phyloP scores from a whole-genome alignment of 1,140 invertebrate species.

The Contarinia nasturtii region DNA sequence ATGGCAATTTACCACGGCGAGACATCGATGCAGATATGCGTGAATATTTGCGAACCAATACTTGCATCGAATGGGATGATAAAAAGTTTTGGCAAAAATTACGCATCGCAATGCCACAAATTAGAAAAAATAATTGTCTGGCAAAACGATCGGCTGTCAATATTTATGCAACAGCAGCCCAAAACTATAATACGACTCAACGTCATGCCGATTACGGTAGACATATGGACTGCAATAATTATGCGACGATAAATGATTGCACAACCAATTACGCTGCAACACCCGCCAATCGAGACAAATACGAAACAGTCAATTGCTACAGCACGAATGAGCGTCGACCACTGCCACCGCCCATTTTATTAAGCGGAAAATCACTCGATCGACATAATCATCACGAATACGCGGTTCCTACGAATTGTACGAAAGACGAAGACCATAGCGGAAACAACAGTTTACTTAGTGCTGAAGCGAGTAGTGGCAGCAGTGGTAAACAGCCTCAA shows the following conservation, averaged over 20 bases:
- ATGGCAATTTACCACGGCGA: slow-evolving; percentile 62
- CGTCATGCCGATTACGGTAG: slow-evolving; percentile 7
- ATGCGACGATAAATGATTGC: slow-evolving; percentile 22
- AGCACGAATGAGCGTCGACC: slow-evolving; percentile 21
- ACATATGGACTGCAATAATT: slow-evolving; percentile 20
- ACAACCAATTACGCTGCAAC: slow-evolving; percentile 14
- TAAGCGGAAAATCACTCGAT: slow-evolving; percentile 10
- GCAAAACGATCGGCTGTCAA: slow-evolving; percentile 39
- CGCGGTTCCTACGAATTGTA: slow-evolving; percentile 17
- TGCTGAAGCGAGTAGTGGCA: background rate
- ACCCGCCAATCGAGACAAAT: slow-evolving; percentile 7
- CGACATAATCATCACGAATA: slow-evolving; percentile 21
- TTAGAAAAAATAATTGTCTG: slow-evolving; percentile 18
- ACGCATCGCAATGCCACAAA: slow-evolving; percentile 62
- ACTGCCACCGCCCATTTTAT: background rate
- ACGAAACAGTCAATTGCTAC: slow-evolving; percentile 14
- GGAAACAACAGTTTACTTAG: background rate
- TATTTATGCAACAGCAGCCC: slow-evolving; percentile 35
- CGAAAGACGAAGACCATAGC: background rate
- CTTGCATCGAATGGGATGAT: slow-evolving; percentile 80
- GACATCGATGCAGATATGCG: slow-evolving; percentile 79
- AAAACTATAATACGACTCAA: slow-evolving; percentile 8
- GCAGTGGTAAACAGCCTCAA: background rate
- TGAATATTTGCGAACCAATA: slow-evolving; percentile 75
- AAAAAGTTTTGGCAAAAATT: slow-evolving; percentile 89